Conservation (phyloP, 2,797 vertebrate genomes). For the Champsocephalus esox region DNA sequence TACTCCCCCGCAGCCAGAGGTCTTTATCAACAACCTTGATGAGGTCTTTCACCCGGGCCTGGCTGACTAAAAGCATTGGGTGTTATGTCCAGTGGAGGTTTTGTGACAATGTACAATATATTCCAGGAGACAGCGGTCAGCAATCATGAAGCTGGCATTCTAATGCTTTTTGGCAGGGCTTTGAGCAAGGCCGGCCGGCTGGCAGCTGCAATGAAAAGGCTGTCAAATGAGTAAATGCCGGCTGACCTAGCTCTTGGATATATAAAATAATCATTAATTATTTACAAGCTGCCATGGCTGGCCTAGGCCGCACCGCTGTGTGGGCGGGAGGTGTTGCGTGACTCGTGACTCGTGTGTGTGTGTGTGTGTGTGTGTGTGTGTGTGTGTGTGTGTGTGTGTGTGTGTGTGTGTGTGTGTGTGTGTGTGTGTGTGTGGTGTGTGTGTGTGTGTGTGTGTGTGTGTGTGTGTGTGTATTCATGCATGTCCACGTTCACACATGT, state of each 20-base stretch:
- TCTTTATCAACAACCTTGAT: conserved; percentile 17
- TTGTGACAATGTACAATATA: conserved; percentile 22
- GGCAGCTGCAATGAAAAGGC: conserved; percentile 9
- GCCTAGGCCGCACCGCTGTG: conserved; percentile 3
- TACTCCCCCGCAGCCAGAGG: not conserved
- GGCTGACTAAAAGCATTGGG: conserved; percentile 9
- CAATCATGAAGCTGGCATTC: conserved; percentile 8
- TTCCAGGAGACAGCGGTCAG: conserved; percentile 41
- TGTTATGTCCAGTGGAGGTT: conserved; percentile 24
- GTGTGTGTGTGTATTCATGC: not conserved
- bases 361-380: not conserved
- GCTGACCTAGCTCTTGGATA: conserved; percentile 18
- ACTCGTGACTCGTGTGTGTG: not conserved
- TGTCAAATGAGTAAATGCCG: conserved; percentile 18
- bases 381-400: not conserved
- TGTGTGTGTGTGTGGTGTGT: not conserved
- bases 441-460: conserved; percentile 1
- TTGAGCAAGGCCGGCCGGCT: not conserved
- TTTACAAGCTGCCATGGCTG: conserved; percentile 35
- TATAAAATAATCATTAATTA: conserved; percentile 53
- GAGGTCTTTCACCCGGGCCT: not conserved
- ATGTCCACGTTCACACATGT: not conserved
- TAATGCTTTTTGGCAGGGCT: conserved; percentile 32
- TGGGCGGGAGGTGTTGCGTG: not conserved
- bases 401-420: not conserved